Base-by-base conservation (phyloP, 1,140 invertebrate species). In the Ostrea edulis region DNA sequence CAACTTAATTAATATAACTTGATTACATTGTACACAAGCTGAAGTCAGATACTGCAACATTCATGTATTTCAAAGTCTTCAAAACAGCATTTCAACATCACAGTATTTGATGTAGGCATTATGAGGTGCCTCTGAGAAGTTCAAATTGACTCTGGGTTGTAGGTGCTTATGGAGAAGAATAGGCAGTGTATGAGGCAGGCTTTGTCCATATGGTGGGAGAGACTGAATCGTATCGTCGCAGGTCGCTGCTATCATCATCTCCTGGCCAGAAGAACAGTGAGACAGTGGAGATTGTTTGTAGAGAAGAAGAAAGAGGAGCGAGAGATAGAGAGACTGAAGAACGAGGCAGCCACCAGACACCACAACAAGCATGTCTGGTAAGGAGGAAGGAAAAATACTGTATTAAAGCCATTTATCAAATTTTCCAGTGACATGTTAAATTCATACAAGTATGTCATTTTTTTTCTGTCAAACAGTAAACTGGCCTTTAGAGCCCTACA, bases 241-340 rank as follows among this genome's bases (percentile, higher is more conserved):
- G 86, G 86, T 2, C 84, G 54, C 8, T 89, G 89, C 53, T 89
- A 89, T 29, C 89, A 89, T 8, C 86, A 87, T 14, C 62, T 89
- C 51, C 68, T 89, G 71, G 89, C 89, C 7, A 55, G 68, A 12
- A 82, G 89, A 52, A 86, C 68, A 8, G 84, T 86, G 1, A 85
- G 89, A 0, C 77, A 87, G 65, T 89, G 89, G 89, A 54, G 83
- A 20, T 58, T 44, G 7, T 89, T 89, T 86, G 89, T 89, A n/a
- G 55, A 22, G 29, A 44, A 25, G 2, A 82, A 58, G 14, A 89
- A 87, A 77, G 17, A 65, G 53, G 89, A 89, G 29, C 71, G 89
- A 2, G 85, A 87, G 62, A 29, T 82, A n/a, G 84, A 87, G 44
- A 84, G 82, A 51, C 86, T 87, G n/a, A 85, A 83, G 84, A 65